Evolutionary conservation across 2,113 vertebrate species (phyloP), one percentile per base, ranked within the genome.

Genomic region (Neodontobutis hainanensis): DNA sequence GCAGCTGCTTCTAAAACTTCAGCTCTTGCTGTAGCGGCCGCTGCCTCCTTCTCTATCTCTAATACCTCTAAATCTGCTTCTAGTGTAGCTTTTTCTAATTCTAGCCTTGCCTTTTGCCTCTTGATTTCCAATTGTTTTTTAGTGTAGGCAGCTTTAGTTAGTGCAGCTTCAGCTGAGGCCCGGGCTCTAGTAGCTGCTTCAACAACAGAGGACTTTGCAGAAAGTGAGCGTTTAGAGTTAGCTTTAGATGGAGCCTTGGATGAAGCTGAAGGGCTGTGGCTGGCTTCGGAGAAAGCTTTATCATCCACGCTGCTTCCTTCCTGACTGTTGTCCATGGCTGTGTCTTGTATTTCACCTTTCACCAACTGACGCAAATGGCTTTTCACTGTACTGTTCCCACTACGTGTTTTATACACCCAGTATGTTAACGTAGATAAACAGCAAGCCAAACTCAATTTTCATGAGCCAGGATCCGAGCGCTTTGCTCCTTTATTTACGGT

Each of bases 71-170:
- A 6, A 6, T 55, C 19, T 0, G 59, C 69, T 52, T 73, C 52
- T 14, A 68, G 12, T 50, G 11, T 66, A 8, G 71, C 68, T 5
- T 58, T 70, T 42, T 70, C 65, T 1, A 58, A 19, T 16, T 72
- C 68, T 7, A 78, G 43, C 12, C 11, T 62, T 1, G 53, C 76
- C 49, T 27, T 69, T 11, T 68, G n/a, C 6, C 58, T 67, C 12
- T 71, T 80, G 32, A 80, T 9, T 58, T 75, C 67, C 27, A 80
- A 14, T 34, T 75, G 11, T 5, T 35, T 50, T 36, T 70, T 27
- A 16, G 36, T 45, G 12, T 45, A 70, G 0, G 70, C 14, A 9
- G 34, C 52, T 27, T 45, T 71, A 5, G 68, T 8, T 8, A 16
- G 11, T 36, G 50, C 51, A 5, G 74, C 69, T 73, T 69, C 65